A percentile compares a stretch with the other conserved stretches of the same genome.
Conservation (phyloP, 23 tunicate genomes). For the Phallusia fumigata region DNA sequence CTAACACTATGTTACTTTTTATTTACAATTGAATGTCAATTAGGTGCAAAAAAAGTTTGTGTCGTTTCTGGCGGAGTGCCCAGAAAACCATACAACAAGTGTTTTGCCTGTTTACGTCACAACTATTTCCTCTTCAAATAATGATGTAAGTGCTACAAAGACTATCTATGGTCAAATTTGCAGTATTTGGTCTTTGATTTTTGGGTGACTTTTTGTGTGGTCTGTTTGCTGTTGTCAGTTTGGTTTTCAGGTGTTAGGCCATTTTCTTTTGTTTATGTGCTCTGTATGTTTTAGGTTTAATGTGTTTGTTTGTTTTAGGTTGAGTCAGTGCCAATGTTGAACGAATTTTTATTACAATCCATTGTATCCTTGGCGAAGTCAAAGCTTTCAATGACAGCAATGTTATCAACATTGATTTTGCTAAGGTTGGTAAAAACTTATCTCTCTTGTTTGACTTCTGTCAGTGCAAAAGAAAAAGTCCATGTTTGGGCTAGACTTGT, state of each 20-base stretch:
- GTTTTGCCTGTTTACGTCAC: constrained; percentile 57
- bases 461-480: too few relatives aligned
- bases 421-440: constrained; percentile 8
- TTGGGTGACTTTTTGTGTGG: too few relatives aligned
- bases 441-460: too few relatives aligned
- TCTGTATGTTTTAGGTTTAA: too few relatives aligned
- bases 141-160: background rate
- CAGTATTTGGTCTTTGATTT: background rate
- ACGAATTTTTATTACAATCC: constrained; percentile 7
- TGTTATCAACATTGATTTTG: constrained; percentile 11
- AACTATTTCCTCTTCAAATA: constrained; percentile 5
- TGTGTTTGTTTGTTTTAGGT: too few relatives aligned
- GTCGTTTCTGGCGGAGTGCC: constrained; percentile 5
- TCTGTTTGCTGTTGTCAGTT: too few relatives aligned
- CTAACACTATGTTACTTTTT: too few relatives aligned
- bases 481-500: too few relatives aligned
- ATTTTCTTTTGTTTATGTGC: too few relatives aligned
- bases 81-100: constrained; percentile 34
- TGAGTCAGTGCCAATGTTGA: background rate
- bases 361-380: background rate
- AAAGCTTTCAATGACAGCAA: background rate
- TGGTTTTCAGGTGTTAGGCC: too few relatives aligned
- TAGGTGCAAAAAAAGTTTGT: constrained; percentile 26
- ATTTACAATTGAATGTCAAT: too few relatives aligned
- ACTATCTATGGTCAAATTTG: background rate